Percentiles rank a stretch among this genome's conserved stretches.
Conservation (phyloP, 2,797 vertebrate species). For the Thaleichthys pacificus region DNA sequence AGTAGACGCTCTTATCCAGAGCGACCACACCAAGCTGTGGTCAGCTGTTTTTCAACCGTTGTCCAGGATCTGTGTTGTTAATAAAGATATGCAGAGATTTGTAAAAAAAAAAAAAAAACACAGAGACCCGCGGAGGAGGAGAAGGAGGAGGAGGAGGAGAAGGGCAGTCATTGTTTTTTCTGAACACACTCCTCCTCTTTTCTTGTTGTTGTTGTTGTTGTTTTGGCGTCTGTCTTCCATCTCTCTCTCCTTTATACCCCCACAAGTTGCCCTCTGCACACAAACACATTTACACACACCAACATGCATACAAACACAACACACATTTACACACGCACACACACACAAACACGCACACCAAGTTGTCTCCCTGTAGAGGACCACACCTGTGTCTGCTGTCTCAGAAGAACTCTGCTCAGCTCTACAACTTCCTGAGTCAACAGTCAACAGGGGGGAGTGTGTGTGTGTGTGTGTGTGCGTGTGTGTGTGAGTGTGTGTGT, state of each 20-base stretch:
- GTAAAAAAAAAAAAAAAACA: background rate
- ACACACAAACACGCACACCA: background rate
- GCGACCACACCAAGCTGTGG: conserved; percentile 12
- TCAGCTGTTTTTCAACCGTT: background rate
- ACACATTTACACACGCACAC: background rate
- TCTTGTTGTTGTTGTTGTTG: background rate
- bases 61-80: background rate
- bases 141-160: background rate
- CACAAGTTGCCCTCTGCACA: background rate
- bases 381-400: conserved; percentile 59
- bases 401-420: conserved; percentile 45
- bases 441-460: background rate
- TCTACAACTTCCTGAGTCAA: conserved; percentile 37
- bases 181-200: background rate
- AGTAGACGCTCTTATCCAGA: too few species aligned
- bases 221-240: background rate
- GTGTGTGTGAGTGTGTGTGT: background rate
- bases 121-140: background rate
- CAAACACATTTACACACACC: background rate
- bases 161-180: background rate
- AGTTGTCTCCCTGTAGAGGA: background rate
- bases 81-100: background rate
- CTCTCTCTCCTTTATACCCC: background rate
- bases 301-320: background rate
- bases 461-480: background rate